Percentiles rank a stretch among this genome's conserved stretches.
Conservation (phyloP, 2,888 invertebrate species). For the Pseudolycoriella hygida region DNA sequence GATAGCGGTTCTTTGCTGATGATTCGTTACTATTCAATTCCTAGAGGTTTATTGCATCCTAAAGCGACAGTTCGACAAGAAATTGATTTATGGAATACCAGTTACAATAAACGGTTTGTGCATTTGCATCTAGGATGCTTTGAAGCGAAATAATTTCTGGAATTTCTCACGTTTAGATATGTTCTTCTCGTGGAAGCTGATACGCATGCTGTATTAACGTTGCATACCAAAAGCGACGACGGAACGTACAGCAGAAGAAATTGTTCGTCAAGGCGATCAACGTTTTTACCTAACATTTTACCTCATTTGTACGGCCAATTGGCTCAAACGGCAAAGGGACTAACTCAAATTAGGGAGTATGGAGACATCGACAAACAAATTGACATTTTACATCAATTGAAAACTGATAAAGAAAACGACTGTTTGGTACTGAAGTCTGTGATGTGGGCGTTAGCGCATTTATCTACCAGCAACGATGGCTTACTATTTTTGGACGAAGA, state of each 20-base stretch:
- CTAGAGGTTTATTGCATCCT: constrained; percentile 47
- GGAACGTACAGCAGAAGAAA: constrained; percentile 53
- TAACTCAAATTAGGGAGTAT: constrained; percentile 22
- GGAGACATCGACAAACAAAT: constrained; percentile 21
- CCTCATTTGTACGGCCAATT: constrained; percentile 78
- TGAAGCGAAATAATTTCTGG: constrained; percentile 1
- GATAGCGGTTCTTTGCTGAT: constrained; percentile 63
- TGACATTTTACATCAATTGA: constrained; percentile 27
- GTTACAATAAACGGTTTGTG: constrained; percentile 47
- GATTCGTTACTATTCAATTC: constrained; percentile 55
- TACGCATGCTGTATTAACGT: constrained; percentile 71
- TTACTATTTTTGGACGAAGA: constrained; percentile 45
- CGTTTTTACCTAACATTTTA: constrained; percentile 30
- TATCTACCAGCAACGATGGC: constrained; percentile 60
- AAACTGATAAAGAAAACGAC: constrained; percentile 46
- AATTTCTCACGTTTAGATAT: constrained; percentile 37
- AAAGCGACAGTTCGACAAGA: constrained; percentile 50
- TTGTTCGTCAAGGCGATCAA: constrained; percentile 38
- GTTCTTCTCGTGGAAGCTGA: constrained; percentile 77
- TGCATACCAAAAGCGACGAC: constrained; percentile 63
- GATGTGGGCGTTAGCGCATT: constrained; percentile 76
- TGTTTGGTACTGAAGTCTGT: constrained; percentile 70
- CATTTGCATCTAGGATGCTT: constrained; percentile 3
- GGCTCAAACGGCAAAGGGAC: constrained; percentile 42
- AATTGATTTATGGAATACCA: constrained; percentile 59